These are phyloP conservation scores for Clanis bilineata DNA, from an alignment of 2,888 invertebrate genomes.

Conservation along the genomic window DNA sequence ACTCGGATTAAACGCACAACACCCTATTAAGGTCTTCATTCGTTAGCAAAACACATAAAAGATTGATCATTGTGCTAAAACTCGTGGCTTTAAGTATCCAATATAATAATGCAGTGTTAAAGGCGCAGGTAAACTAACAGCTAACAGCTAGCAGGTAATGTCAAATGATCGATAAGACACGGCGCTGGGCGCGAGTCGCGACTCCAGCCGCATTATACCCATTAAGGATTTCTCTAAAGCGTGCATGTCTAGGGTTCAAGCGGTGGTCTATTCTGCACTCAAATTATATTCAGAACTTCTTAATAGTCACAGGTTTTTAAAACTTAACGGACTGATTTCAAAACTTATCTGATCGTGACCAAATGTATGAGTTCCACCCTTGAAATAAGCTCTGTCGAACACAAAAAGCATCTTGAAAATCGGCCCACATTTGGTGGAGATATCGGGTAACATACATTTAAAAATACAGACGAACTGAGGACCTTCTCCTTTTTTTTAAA, in stretches of 20 bases:
- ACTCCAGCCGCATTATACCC: constrained; percentile 29
- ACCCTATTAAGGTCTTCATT: not conserved
- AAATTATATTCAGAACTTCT: not conserved
- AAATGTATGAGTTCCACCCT: too few relatives aligned
- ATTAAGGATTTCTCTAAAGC: constrained; percentile 35
- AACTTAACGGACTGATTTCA: too few relatives aligned
- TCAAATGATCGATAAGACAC: constrained; percentile 27
- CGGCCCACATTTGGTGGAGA: too few relatives aligned
- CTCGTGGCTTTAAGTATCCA: constrained; percentile 10
- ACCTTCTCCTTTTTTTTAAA: too few relatives aligned
- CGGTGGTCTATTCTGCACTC: constrained; percentile 31
- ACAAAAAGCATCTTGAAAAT: too few relatives aligned
- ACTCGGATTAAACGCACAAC: not conserved
- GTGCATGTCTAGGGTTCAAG: constrained; percentile 32
- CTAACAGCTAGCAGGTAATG: constrained; percentile 15
- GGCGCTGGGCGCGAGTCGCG: constrained; percentile 19
- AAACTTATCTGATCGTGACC: too few relatives aligned
- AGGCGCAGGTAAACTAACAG: constrained; percentile 2
- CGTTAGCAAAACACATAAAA: not conserved
- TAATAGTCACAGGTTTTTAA: too few relatives aligned
- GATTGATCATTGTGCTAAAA: constrained; percentile 8
- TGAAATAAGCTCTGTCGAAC: too few relatives aligned
- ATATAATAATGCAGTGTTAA: constrained; percentile 14
- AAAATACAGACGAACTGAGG: too few relatives aligned
- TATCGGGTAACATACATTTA: too few relatives aligned